Base-by-base conservation (phyloP, 2,113 vertebrate species). In the Cairina moschata region DNA sequence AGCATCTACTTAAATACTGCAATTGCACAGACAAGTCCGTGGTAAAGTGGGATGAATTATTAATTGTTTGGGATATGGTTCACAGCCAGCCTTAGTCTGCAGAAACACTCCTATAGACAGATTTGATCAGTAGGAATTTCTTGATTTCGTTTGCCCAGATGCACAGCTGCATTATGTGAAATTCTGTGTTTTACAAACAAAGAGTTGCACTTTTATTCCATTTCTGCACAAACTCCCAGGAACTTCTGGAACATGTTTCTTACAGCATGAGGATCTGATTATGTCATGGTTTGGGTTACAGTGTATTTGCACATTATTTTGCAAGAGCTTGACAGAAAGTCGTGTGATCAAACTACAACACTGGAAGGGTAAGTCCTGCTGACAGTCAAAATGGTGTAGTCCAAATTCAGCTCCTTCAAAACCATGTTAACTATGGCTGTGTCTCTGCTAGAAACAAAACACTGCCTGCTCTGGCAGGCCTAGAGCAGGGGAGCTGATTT, bases 241-340 rank as follows among this genome's bases (percentile, higher is more conserved):
- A 93, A 72, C 36, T 78, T 78, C 42, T 90, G 92, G 79, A 82
- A 86, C 17, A 25, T 42, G 48, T 87, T 82, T 92, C 62, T 76
- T 79, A 23, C 31, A 79, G 42, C 74, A 69, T 73, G 71, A 95
- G 86, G 86, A 78, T 92, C 66, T 93, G 56, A 91, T 96, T 87
- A 93, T 63, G 75, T 78, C 60, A 31, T 50, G 40, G 73, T 80
- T 60, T 80, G 55, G 34, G 31, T 91, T 78, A 67, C 9, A 25
- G 54, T 67, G 44, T 40, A 59, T 91, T 89, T 91, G 66, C 62
- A 84, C 4, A 2, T 82, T 94, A 71, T 82, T 95, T 91, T 46
- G 56, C 48, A 91, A 86, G 80, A 96, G 69, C 87, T 93, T 63
- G 62, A 85, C 52, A 87, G 85, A 84, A 85, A 50, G 46, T 74